These are phyloP conservation scores for Apis dorsata DNA, from an alignment of 1,140 invertebrate genomes.

Conservation along the genomic window DNA sequence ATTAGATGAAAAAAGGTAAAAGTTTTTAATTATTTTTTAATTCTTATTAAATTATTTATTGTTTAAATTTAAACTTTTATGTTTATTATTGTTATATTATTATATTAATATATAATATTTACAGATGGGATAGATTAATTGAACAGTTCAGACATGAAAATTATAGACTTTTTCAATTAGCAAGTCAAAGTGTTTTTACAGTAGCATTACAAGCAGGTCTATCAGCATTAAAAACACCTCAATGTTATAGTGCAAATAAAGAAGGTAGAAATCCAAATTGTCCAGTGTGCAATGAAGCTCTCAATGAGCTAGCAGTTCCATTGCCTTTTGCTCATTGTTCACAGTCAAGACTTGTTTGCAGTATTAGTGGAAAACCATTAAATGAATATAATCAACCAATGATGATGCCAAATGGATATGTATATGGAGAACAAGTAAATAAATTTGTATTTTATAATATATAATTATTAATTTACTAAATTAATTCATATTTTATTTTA, in stretches of 20 bases:
- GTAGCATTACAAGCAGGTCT: constrained; percentile 95
- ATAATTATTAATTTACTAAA: background rate
- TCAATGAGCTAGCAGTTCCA: constrained; percentile 91
- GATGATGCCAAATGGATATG: constrained; percentile 98
- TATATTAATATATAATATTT: constrained; percentile 28
- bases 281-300: constrained; percentile 94
- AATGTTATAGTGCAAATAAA: constrained; percentile 85
- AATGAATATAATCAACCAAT: constrained; percentile 99
- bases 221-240: constrained; percentile 96
- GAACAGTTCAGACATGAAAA: constrained; percentile 96
- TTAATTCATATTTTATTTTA: constrained; percentile 77
- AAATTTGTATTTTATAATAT: constrained; percentile 3
- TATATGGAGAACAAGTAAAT: constrained; percentile 94
- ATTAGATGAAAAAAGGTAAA: constrained; percentile 81
- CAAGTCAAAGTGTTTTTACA: constrained; percentile 94
- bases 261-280: constrained; percentile 91
- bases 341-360: constrained; percentile 95
- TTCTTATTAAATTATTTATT: constrained; percentile 14
- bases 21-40: background rate
- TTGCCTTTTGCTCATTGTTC: constrained; percentile 98
- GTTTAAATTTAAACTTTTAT: background rate
- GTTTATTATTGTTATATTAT: background rate
- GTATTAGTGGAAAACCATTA: constrained; percentile 93
- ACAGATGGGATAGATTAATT: constrained; percentile 91
- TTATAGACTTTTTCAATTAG: constrained; percentile 95